A percentile compares a stretch with the other conserved stretches of the same genome.
Evolutionary conservation across 2,113 vertebrate genomes (phyloP).

Genomic region (Vanacampus margaritifer): DNA sequence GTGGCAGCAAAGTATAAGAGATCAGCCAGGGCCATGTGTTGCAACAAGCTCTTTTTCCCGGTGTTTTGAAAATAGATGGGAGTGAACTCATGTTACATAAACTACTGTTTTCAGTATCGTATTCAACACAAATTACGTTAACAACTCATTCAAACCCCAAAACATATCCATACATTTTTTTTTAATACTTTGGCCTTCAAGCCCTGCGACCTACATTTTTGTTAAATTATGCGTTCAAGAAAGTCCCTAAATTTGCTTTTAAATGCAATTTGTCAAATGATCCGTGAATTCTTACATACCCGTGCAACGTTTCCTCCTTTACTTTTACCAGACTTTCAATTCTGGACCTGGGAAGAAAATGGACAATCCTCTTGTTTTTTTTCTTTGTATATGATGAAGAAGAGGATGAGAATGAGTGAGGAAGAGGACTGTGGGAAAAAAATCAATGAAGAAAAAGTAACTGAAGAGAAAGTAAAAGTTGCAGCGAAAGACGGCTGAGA

Average conservation of each 20-base stretch:
- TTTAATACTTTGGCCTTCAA: no score
- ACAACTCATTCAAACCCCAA: no score
- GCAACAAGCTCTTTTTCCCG: no score
- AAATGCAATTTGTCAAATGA: background rate
- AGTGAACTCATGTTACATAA: no score
- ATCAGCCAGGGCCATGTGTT: no score
- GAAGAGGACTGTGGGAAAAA: slow-evolving; percentile 23
- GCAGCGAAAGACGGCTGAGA: slow-evolving; percentile 37
- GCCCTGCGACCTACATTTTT: no score
- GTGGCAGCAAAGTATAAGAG: no score
- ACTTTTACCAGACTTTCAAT: background rate
- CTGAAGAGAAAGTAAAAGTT: slow-evolving; percentile 41
- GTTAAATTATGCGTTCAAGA: no score
- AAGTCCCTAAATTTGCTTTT: background rate
- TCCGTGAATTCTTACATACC: background rate
- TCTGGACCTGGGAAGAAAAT: background rate
- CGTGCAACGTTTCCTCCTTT: background rate
- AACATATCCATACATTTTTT: no score
- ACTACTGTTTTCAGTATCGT: no score
- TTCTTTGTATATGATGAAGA: slow-evolving; percentile 29
- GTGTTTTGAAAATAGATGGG: no score
- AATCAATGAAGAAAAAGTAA: slow-evolving; percentile 53
- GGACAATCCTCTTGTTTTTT: background rate
- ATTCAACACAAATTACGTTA: no score
- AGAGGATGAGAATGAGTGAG: slow-evolving; percentile 20